Percentiles rank a stretch among this genome's conserved stretches.
Conservation (phyloP, 2,888 invertebrate genomes). For the Pachliopta kotzebuea region DNA sequence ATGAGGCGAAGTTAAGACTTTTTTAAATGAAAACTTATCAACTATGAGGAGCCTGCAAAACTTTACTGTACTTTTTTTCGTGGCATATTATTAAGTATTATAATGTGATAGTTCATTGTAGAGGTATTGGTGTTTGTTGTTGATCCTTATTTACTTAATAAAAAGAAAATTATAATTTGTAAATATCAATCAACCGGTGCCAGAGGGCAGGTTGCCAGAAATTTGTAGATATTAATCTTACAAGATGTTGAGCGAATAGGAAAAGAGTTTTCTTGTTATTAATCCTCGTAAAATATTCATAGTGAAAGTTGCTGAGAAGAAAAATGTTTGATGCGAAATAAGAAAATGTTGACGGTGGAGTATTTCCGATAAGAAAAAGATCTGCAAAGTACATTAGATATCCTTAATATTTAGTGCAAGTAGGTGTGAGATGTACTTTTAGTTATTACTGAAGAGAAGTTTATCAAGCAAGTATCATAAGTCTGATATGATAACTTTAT, state of each 20-base stretch:
- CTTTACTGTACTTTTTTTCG: neutral
- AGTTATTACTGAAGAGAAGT: too few species aligned
- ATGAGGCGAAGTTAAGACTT: too few species aligned
- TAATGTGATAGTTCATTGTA: neutral
- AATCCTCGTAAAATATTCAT: slow-evolving; percentile 7
- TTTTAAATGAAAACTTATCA: too few species aligned
- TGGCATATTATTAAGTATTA: neutral
- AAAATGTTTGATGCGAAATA: slow-evolving; percentile 7
- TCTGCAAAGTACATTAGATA: too few species aligned
- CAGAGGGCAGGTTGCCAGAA: slow-evolving; percentile 71
- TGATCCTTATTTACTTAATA: neutral
- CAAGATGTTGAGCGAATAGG: slow-evolving; percentile 61
- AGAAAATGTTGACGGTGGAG: neutral
- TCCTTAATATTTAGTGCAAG: too few species aligned
- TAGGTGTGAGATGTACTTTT: too few species aligned
- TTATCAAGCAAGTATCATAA: too few species aligned
- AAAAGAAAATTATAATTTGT: slow-evolving; percentile 49
- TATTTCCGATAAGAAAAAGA: too few species aligned
- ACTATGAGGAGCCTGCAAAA: too few species aligned
- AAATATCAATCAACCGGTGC: slow-evolving; percentile 55
- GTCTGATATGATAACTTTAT: too few species aligned
- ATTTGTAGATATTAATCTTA: slow-evolving; percentile 68
- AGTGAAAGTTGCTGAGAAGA: slow-evolving; percentile 5
- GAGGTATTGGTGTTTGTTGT: neutral
- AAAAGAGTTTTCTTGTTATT: slow-evolving; percentile 42